Conservation (phyloP, 2,797 vertebrate genomes). For the Platyrinchus mystaceus region DNA sequence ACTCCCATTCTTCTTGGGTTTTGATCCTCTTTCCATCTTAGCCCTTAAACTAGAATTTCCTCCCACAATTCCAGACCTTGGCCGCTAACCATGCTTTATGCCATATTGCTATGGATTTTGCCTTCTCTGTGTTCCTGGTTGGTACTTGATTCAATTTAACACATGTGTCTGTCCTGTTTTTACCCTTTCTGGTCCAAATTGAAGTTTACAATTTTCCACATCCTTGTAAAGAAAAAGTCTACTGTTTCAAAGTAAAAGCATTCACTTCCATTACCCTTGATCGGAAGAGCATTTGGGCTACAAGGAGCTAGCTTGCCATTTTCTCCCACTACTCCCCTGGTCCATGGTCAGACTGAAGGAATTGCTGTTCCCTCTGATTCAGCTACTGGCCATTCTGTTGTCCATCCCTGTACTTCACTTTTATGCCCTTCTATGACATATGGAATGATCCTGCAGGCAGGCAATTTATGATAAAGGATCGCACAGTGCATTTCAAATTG, state of each 20-base stretch:
- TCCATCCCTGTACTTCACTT: neutral
- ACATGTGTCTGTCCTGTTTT: neutral
- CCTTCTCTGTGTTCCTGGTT: neutral
- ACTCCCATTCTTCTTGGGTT: neutral
- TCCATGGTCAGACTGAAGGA: neutral
- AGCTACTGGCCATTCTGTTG: neutral
- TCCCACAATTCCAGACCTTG: neutral
- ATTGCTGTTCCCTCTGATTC: neutral
- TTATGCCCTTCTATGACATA: neutral
- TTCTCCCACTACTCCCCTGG: neutral
- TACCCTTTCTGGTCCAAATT: accelerated
- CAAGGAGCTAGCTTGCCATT: neutral
- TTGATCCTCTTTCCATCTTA: neutral
- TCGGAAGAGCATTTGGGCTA: neutral
- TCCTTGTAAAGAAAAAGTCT: neutral
- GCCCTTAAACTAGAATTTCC: neutral
- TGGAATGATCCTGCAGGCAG: neutral
- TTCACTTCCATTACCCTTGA: neutral
- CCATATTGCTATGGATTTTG: neutral
- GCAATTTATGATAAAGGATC: conserved; percentile 4
- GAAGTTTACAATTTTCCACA: neutral
- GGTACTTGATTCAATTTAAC: neutral
- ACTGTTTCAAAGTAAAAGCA: neutral
- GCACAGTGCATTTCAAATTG: neutral
- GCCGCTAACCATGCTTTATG: neutral